Evolutionary conservation across 2,113 vertebrate genomes (phyloP), one percentile per base, ranked within the genome.

Genomic region (Saccopteryx bilineata): DNA sequence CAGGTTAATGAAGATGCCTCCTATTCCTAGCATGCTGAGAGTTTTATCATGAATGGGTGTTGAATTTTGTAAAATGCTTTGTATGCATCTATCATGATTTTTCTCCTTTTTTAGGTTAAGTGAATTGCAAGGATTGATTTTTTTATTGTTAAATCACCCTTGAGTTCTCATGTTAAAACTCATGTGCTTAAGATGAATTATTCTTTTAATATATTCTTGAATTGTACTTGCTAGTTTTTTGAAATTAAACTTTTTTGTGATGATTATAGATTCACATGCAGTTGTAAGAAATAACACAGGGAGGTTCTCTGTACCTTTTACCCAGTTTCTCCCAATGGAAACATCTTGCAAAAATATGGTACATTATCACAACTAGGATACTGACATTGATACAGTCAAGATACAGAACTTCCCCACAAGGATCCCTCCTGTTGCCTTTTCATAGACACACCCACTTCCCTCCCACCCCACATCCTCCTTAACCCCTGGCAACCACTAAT

Each of bases 111-210:
- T 80, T 48, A 80, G 72, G 46, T 56, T 82, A 94, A 6, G 9
- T 87, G 54, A 96, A 72, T 80, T 84, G 75, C 3, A 83, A 66
- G 48, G 69, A 60, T 71, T 48, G 26, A 48, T 17, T 75, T 80
- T 95, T 87, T 90, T 3, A 68, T 90, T 92, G 28, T 86, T 82
- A 87, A 91, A 46, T 21, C 61, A 71, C 24, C 23, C 54, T 88
- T 96, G 63, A 95, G 90, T 96, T 95, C 33, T 60, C 72, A 33
- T 33, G 80, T 76, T 87, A 75, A 95, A 88, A 85, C 19, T 76
- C 54, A 61, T 26, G 76, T 94, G 65, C 10, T 83, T 17, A 69
- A 5, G n/a, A 82, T 61, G 14, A 87, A 84, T 81, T 90, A 78
- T 76, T 79, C 60, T 33, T 93, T 87, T 65, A 83, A 71, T 54